These are phyloP conservation scores for Patella caerulea DNA, from an alignment of 2,888 invertebrate species.

Conservation along the genomic window DNA sequence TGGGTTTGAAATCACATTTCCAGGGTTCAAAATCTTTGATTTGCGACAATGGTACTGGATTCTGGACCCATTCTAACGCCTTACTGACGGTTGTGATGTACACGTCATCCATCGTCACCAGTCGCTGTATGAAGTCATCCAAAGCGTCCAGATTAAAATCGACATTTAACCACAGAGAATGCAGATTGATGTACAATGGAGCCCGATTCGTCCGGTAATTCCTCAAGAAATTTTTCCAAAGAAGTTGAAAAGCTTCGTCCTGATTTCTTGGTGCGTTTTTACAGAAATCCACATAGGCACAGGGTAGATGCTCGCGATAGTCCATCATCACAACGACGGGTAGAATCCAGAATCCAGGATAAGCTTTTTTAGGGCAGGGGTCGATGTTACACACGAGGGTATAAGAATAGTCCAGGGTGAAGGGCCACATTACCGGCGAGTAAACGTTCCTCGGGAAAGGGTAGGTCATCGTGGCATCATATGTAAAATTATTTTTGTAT, in stretches of 20 bases:
- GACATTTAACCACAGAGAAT: constrained; percentile 77
- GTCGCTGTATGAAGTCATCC: constrained; percentile 58
- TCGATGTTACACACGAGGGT: constrained; percentile 63
- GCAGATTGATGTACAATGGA: constrained; percentile 87
- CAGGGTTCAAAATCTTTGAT: constrained; percentile 57
- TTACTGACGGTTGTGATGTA: constrained; percentile 57
- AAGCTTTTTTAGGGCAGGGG: constrained; percentile 57
- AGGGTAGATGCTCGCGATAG: constrained; percentile 57
- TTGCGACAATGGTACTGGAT: constrained; percentile 52
- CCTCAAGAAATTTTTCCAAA: constrained; percentile 83
- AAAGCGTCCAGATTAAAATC: constrained; percentile 59
- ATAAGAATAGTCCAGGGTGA: constrained; percentile 83
- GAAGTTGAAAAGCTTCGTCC: constrained; percentile 72
- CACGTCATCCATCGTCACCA: constrained; percentile 60
- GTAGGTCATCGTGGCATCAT: constrained; percentile 61
- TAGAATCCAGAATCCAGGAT: constrained; percentile 78
- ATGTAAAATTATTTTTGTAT: constrained; percentile 74
- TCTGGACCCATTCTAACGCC: constrained; percentile 60
- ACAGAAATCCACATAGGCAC: constrained; percentile 65
- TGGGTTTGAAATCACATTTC: constrained; percentile 45
- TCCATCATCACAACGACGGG: constrained; percentile 75
- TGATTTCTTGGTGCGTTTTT: constrained; percentile 59
- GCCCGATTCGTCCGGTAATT: constrained; percentile 80
- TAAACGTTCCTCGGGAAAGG: constrained; percentile 90
- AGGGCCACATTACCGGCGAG: constrained; percentile 92